Evolutionary conservation across 2,888 invertebrate genomes (phyloP), one percentile per base, ranked within the genome.

Genomic region (Cephus spinipes): DNA sequence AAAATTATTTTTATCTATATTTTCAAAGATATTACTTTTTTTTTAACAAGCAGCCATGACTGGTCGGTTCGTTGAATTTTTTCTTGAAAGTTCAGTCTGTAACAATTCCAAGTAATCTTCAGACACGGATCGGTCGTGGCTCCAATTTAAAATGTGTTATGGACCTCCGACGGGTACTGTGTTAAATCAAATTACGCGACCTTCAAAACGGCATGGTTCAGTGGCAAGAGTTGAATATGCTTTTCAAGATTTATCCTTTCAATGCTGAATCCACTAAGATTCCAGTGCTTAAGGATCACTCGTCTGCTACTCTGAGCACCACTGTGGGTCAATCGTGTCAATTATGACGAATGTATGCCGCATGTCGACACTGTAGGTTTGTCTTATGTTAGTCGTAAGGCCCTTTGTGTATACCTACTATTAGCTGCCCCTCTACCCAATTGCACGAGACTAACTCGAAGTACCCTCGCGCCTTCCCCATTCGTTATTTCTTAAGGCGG

Each of bases 401-500:
- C 71, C 71, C 33, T 71, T 55, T 68, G 76, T 30, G 34, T 34
- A 11, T 69, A 40, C 88, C 92, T 15, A 92, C 84, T 0, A 92
- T 93, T 23, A 92, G 92, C 81, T 93, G 92, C 32, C 93, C 92
- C 32, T 93, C 92, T 23, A 23, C 9, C 23, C 23, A 55, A 9
- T 55, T 55, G 55, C 55, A 55, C 55, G 55, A 55, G 55, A 23
- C 23, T 55, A 55, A 23, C 55, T 55, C 55, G 55, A 55, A 23
- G 23, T 55, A 55, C 55, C 55, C 55, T 9, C 9, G 55, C 23
- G 55, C 55, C 23, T 55, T 55, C 9, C 23, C 23, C 23, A 9
- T 55, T 55, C 55, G 55, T 55, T 55, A 23, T 55, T 55, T 55
- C 55, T 55, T 23, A 23, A 55, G 55, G 55, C 23, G 23, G 55